Conservation (phyloP, 2,113 vertebrate species). For the Rynchops niger region DNA sequence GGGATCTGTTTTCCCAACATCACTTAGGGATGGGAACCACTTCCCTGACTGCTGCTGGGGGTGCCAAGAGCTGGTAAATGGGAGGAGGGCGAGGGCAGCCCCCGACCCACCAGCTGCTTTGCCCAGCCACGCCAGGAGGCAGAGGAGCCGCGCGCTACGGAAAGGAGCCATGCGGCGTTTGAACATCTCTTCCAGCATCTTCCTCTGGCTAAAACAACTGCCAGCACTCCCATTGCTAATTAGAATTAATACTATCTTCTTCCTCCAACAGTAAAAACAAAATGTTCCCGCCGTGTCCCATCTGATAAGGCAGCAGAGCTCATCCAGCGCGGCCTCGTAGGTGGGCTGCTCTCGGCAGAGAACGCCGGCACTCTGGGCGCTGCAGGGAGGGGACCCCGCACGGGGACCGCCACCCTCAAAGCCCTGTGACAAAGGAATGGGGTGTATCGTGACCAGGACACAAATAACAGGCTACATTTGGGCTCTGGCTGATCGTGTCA, state of each 20-base stretch:
- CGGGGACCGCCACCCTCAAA: background rate
- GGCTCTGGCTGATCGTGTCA: background rate
- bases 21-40: background rate
- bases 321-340: background rate
- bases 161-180: fast-evolving
- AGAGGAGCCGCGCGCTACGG: fast-evolving
- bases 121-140: background rate
- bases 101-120: background rate
- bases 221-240: background rate
- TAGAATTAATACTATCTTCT: background rate
- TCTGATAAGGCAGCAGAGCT: background rate
- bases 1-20: background rate
- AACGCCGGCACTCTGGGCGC: fast-evolving
- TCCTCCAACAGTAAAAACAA: background rate
- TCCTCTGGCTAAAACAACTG: background rate
- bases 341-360: background rate
- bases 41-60: background rate
- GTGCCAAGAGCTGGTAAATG: background rate
- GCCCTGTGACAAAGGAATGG: fast-evolving
- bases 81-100: background rate
- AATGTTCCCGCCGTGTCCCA: background rate
- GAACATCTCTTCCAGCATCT: background rate
- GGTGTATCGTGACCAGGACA: fast-evolving
- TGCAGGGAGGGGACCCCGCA: fast-evolving
- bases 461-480: fast-evolving